Evolutionary conservation across 1,140 invertebrate genomes (phyloP).

Genomic region (Callitettix versicolor): DNA sequence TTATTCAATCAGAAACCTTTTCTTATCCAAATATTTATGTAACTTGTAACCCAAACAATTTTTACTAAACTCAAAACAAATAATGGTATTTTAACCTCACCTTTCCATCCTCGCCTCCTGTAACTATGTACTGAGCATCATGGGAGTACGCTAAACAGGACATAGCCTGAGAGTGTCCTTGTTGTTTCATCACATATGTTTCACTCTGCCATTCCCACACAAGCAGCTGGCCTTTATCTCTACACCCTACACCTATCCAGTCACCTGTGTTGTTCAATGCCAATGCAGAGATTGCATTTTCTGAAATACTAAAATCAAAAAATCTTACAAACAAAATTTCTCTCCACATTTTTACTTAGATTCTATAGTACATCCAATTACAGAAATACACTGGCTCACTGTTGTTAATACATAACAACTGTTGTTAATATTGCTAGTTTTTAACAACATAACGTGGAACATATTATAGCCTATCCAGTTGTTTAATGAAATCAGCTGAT

Average conservation of each 20-base stretch:
- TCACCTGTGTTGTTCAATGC: slow-evolving; percentile 79
- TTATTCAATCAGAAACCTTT: too few relatives aligned
- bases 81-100: slow-evolving; percentile 31
- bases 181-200: slow-evolving; percentile 95
- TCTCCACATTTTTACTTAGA: too few relatives aligned
- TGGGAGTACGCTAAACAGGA: slow-evolving; percentile 79
- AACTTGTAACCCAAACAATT: too few relatives aligned
- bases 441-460: too few relatives aligned
- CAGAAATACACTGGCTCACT: too few relatives aligned
- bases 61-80: too few relatives aligned
- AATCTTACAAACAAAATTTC: slow-evolving; percentile 13
- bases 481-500: too few relatives aligned
- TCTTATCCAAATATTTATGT: too few relatives aligned
- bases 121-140: slow-evolving; percentile 82
- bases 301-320: slow-evolving; percentile 51
- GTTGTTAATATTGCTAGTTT: too few relatives aligned
- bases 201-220: slow-evolving; percentile 99
- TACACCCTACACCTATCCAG: slow-evolving; percentile 87
- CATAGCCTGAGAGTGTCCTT: slow-evolving; percentile 86
- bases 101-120: slow-evolving; percentile 91
- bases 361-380: too few relatives aligned
- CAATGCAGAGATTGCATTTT: slow-evolving; percentile 69
- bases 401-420: too few relatives aligned
- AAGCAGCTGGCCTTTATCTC: slow-evolving; percentile 74
- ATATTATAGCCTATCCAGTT: too few relatives aligned